phyloP scores from a whole-genome alignment of 2,797 vertebrate genomes.

The Holocentrus rufus region DNA sequence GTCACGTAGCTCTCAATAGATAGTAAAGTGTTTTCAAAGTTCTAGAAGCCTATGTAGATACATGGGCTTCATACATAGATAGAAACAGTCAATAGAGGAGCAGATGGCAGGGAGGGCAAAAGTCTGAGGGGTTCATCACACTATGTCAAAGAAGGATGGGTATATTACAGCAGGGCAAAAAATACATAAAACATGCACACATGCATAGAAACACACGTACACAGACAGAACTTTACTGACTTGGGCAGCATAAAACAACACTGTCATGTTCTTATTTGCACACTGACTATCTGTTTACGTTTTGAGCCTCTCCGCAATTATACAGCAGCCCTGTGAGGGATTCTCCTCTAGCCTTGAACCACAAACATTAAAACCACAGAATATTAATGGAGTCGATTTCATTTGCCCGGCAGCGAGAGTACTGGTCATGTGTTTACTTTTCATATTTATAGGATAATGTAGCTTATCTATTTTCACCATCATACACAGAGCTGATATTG shows the following conservation, averaged over 20 bases:
- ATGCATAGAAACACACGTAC: neutral
- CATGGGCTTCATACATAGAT: no score
- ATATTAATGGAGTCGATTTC: conserved; percentile 31
- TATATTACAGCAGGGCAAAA: neutral
- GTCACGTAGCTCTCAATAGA: no score
- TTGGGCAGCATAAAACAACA: conserved; percentile 5
- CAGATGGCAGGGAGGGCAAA: conserved; percentile 43
- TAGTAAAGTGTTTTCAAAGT: neutral
- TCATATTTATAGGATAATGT: neutral
- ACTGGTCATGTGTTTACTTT: neutral
- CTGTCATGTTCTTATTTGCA: neutral
- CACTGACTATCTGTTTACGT: conserved; percentile 19
- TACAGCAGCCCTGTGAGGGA: conserved; percentile 25
- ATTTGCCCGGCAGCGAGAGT: neutral
- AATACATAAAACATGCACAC: neutral
- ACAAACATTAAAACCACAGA: conserved; percentile 21
- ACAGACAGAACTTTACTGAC: neutral
- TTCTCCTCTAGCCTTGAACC: conserved; percentile 25
- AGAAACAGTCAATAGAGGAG: conserved; percentile 15
- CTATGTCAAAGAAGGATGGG: conserved; percentile 1
- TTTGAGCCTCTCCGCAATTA: conserved; percentile 22
- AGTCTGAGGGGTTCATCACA: conserved; percentile 23
- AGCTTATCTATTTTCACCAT: neutral
- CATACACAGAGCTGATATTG: neutral
- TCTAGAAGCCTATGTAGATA: neutral